Evolutionary conservation across 2,113 vertebrate species (phyloP).

Genomic region (Natator depressus): DNA sequence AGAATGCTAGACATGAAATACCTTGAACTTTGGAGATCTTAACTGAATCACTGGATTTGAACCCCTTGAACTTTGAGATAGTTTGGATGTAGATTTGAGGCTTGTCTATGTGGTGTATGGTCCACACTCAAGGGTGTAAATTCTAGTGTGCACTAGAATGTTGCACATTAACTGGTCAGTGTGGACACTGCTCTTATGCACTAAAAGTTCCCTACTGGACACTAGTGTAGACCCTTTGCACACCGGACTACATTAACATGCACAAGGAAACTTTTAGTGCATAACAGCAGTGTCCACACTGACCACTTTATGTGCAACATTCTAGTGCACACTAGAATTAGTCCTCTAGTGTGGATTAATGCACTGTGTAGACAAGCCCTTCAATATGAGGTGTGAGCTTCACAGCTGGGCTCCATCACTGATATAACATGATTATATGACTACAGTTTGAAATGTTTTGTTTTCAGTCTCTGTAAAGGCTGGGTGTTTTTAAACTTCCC

Average conservation of each 20-base stretch:
- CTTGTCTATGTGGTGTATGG: not conserved
- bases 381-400: not conserved
- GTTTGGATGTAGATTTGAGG: not conserved
- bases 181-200: not conserved
- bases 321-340: too few species aligned
- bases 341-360: not conserved
- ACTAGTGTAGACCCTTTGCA: not conserved
- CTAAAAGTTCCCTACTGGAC: not conserved
- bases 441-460: conserved; percentile 18
- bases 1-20: not conserved
- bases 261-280: not conserved
- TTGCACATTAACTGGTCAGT: not conserved
- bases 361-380: not conserved
- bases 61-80: conserved; percentile 27
- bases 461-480: conserved; percentile 28
- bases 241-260: not conserved
- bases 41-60: not conserved
- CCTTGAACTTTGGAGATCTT: not conserved
- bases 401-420: not conserved
- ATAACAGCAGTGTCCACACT: not conserved
- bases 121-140: not conserved
- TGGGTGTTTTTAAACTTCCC: conserved; percentile 42
- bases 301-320: too few species aligned
- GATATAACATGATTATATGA: not conserved
- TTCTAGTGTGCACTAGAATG: not conserved